These are phyloP conservation scores for Autographa pulchrina DNA, from an alignment of 2,888 invertebrate genomes.

Conservation along the genomic window DNA sequence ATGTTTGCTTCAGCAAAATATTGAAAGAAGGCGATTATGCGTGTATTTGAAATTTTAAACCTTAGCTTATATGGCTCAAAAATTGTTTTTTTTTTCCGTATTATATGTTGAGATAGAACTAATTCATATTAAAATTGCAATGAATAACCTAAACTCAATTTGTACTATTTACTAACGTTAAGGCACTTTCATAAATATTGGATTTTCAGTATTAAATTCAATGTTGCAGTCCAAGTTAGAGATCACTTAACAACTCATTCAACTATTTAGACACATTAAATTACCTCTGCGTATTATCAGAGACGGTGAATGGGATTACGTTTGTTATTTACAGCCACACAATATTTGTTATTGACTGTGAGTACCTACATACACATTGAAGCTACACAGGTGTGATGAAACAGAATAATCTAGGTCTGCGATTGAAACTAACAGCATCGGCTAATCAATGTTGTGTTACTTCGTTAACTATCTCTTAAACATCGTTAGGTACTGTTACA, in stretches of 20 bases:
- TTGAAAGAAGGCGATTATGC: neutral
- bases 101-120: too few species aligned
- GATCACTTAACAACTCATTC: neutral
- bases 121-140: too few species aligned
- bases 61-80: too few species aligned
- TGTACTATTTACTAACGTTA: too few species aligned
- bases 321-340: too few species aligned
- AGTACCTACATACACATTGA: neutral
- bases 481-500: conserved; percentile 59
- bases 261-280: neutral
- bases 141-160: too few species aligned
- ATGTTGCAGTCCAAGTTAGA: neutral
- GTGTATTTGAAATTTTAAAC: neutral
- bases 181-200: neutral
- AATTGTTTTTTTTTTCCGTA: too few species aligned
- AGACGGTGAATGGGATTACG: neutral
- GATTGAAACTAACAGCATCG: conserved; percentile 33
- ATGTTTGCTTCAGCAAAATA: conserved; percentile 10
- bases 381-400: neutral
- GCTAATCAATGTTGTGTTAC: conserved; percentile 38
- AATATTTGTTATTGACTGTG: too few species aligned
- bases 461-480: conserved; percentile 54
- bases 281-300: neutral
- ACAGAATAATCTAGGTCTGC: neutral
- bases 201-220: neutral